Base-by-base conservation (phyloP, 1,140 invertebrate species). In the Ceratoteleas bidentatus region DNA sequence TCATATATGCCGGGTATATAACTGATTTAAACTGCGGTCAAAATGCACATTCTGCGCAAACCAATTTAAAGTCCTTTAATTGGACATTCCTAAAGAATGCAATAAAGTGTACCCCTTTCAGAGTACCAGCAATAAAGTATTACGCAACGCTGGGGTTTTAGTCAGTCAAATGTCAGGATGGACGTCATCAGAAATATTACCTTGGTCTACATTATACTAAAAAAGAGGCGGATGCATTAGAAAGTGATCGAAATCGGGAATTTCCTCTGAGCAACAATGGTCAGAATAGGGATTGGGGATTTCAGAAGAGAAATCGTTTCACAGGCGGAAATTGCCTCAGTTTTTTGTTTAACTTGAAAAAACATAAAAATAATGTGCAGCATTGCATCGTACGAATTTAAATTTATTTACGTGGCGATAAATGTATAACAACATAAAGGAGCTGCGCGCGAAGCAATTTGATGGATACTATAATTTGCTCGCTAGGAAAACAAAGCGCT, bases 161-260 rank as follows among this genome's bases (percentile, higher is more conserved):
- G 24, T 24, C 24, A 24, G 24, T 24, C 24, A 24, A 24, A 24
- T 24, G 24, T 24, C 24, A 24, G 24, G 24, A 24, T 24, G 24
- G 24, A 24, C 24, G 24, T 24, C 24, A 24, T 24, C 24, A 24
- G 24, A 24, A 24, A 24, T 24, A 24, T 24, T 24, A 24, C 24
- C 24, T 24, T 24, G 24, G 24, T 24, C 24, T 24, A 52, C 45
- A 14, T 49, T 13, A 6, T 6, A 14, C n/a, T 49, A 6, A 49
- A 49, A 49, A 58, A 2, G 8, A 58, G 34, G 38, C 24, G 24
- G 32, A 60, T 38, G 7, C 8, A 34, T 47, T 61, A 36, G 58
- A 61, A 61, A 61, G 58, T 61, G 16, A 61, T 10, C n/a, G 45
- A 47, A 61, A 61, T 61, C 34, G 58, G 58, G 45, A 50, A 61